Evolutionary conservation across 1,140 invertebrate genomes (phyloP).

Genomic region (Trichomalopsis sarcophagae): DNA sequence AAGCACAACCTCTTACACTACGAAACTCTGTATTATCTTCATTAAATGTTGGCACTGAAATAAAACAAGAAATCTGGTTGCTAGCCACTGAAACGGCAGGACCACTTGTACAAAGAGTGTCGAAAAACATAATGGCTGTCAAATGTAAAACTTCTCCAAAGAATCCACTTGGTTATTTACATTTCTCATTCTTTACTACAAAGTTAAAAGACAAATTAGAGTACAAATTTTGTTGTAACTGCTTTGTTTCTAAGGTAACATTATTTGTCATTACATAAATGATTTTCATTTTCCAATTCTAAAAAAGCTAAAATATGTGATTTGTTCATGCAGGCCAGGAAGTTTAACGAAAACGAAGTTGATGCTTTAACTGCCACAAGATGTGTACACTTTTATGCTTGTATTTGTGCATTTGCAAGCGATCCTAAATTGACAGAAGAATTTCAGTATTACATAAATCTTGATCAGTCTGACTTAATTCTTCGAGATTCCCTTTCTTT

Average conservation of each 20-base stretch:
- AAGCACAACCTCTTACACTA: conserved; percentile 79
- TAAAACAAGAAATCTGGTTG: conserved; percentile 82
- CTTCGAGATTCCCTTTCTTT: conserved; percentile 61
- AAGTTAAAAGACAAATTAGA: conserved; percentile 76
- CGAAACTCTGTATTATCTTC: conserved; percentile 81
- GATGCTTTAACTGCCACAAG: conserved; percentile 59
- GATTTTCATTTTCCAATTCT: conserved; percentile 14
- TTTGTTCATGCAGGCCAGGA: conserved; percentile 52
- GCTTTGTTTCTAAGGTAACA: conserved; percentile 78
- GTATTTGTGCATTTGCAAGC: conserved; percentile 86
- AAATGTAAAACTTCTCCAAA: conserved; percentile 83
- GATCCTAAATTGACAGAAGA: conserved; percentile 81
- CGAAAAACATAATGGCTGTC: conserved; percentile 86
- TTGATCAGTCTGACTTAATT: conserved; percentile 70
- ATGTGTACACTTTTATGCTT: conserved; percentile 83
- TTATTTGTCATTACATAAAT: conserved; percentile 26
- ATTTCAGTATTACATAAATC: conserved; percentile 81
- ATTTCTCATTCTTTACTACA: conserved; percentile 80
- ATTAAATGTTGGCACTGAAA: conserved; percentile 79
- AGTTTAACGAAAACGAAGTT: conserved; percentile 60
- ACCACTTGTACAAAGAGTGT: conserved; percentile 85
- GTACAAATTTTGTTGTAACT: conserved; percentile 81
- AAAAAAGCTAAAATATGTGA: background rate
- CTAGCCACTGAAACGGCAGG: conserved; percentile 80
- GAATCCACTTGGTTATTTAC: conserved; percentile 85